These are phyloP conservation scores for Odontomyia ornata DNA, from an alignment of 2,888 invertebrate genomes.

Conservation along the genomic window DNA sequence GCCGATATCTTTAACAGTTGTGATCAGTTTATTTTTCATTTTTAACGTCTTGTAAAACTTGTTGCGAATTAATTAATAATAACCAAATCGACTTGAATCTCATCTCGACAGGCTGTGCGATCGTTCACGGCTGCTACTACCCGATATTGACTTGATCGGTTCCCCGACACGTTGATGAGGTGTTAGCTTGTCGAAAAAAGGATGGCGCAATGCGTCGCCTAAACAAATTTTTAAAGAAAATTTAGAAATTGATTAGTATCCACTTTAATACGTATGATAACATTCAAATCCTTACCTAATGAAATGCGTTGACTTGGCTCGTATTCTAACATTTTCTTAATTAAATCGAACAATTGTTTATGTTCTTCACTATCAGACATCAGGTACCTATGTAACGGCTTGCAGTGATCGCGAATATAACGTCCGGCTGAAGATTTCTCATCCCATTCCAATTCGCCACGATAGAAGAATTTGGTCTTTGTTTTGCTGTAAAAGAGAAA, in stretches of 20 bases:
- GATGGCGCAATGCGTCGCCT: conserved; percentile 87
- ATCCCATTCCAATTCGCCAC: conserved; percentile 98
- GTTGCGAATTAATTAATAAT: conserved; percentile 61
- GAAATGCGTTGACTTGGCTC: conserved; percentile 91
- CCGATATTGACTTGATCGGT: conserved; percentile 56
- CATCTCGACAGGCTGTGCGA: conserved; percentile 67
- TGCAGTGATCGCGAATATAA: conserved; percentile 98
- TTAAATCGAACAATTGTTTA: conserved; percentile 91
- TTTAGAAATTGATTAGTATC: too few species aligned
- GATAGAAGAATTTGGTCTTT: conserved; percentile 97
- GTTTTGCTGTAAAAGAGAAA: conserved; percentile 74
- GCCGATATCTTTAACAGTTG: not conserved
- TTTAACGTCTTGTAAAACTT: conserved; percentile 5
- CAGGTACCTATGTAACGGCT: conserved; percentile 93
- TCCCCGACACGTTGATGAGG: conserved; percentile 78
- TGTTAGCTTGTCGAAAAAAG: conserved; percentile 90
- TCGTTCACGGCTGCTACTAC: conserved; percentile 69
- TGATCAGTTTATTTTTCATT: not conserved
- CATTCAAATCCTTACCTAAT: conserved; percentile 65
- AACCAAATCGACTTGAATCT: conserved; percentile 66
- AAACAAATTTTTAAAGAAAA: not conserved
- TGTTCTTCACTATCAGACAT: conserved; percentile 89
- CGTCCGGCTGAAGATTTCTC: conserved; percentile 95
- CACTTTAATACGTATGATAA: not conserved
- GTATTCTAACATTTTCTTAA: conserved; percentile 96